Base-by-base conservation (phyloP, 1,140 invertebrate species). In the Leptopilina boulardi region DNA sequence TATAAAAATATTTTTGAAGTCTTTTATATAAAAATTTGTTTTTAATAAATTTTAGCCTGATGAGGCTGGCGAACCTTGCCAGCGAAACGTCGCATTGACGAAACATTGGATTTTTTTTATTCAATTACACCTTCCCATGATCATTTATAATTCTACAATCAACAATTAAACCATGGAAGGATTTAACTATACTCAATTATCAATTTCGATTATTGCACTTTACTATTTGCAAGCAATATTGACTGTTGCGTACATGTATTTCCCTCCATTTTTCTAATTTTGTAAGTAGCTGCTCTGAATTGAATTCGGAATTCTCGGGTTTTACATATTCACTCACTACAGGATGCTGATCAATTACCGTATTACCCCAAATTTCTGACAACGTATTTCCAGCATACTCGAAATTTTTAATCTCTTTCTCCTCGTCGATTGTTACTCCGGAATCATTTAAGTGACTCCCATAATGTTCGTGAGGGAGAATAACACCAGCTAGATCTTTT, bases 371-470 rank as follows among this genome's bases (percentile, higher is more conserved):
- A 51, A 87, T 75, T 81, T 84, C 82, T 72, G 86, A 78, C 26
- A 91, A 81, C 42, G 41, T 75, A 74, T 84, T 44, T 9, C 84
- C 87, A 74, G 88, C 87, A 56, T 78, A 75, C 54, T 80, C 42
- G 74, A 87, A 90, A 79, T 89, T 90, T 77, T 85, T 76, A 71
- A 78, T 82, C 77, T 89, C 88, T 26, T 89, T 77, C 26, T 88
- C 80, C 72, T 80, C 47, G 80, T 90, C 85, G 54, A 85, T 86
- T 44, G 89, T 91, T 82, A 80, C 82, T 18, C 85, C 82, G 23
- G 77, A 23, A 15, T 75, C 78, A 78, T 91, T 81, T 30, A 91
- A 88, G 79, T 86, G 82, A 74, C 74, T 70, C 11, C 84, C 83
- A 77, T 78, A 88, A 76, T 78, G 54, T 71, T 88, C 82, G 77